Conservation (phyloP, 2,113 vertebrate species). For the Nipponia nippon region DNA sequence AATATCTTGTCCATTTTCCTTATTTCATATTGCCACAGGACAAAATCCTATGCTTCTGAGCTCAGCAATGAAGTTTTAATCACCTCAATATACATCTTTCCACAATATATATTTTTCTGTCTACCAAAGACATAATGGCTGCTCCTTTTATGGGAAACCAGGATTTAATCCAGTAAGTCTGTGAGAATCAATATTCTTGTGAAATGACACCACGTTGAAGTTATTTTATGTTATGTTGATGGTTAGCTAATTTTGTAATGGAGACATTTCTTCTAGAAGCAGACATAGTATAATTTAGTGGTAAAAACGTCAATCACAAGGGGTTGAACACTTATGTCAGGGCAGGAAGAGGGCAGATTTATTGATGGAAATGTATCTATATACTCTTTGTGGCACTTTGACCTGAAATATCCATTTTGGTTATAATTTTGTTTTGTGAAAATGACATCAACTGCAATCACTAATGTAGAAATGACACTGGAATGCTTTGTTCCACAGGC, state of each 20-base stretch:
- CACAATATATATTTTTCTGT: conserved; percentile 74
- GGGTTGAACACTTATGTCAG: conserved; percentile 79
- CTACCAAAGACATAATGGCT: conserved; percentile 79
- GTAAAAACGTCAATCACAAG: conserved; percentile 90
- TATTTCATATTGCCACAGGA: conserved; percentile 31
- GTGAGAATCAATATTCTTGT: conserved; percentile 88
- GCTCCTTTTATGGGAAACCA: conserved; percentile 88
- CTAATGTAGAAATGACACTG: conserved; percentile 75
- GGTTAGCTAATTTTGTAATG: conserved; percentile 92
- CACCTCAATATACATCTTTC: conserved; percentile 70
- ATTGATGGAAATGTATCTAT: conserved; percentile 91
- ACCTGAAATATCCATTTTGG: conserved; percentile 86
- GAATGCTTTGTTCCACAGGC: conserved; percentile 67
- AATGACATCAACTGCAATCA: conserved; percentile 88
- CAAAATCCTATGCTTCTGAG: conserved; percentile 37
- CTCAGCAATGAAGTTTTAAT: conserved; percentile 71
- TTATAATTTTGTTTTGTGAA: conserved; percentile 95
- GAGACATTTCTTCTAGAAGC: conserved; percentile 84
- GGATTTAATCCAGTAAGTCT: conserved; percentile 84
- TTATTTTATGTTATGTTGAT: conserved; percentile 91
- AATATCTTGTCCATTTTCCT: conserved; percentile 3
- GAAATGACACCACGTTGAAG: conserved; percentile 87
- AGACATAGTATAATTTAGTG: conserved; percentile 88
- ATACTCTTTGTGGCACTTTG: conserved; percentile 83
- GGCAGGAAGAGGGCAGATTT: conserved; percentile 88